Evolutionary conservation across 2,113 vertebrate genomes (phyloP).

Genomic region (Rhinopomastus cyanomelas): DNA sequence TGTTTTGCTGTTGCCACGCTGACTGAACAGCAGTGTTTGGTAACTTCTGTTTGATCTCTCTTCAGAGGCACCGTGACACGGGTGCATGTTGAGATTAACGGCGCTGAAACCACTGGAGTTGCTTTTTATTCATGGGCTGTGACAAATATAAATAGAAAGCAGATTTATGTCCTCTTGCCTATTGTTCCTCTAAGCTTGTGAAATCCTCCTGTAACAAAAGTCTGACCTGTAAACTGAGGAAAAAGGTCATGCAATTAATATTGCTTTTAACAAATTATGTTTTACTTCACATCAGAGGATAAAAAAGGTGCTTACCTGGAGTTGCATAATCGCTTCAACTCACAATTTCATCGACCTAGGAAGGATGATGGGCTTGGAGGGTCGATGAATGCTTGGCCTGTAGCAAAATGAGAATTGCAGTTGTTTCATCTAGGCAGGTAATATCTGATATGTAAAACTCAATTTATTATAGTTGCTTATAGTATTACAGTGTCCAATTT

Average conservation of each 20-base stretch:
- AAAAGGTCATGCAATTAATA: neutral
- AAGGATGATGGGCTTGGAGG: neutral
- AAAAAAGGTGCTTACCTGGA: neutral
- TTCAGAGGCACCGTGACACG: neutral
- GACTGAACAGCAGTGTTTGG: neutral
- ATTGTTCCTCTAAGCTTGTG: conserved; percentile 24
- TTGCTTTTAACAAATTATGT: conserved; percentile 23
- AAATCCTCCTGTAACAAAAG: conserved; percentile 1
- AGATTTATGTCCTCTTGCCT: conserved; percentile 32
- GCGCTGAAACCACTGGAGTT: conserved; percentile 2
- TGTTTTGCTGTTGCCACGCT: fast-evolving
- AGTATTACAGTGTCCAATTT: too few relatives aligned
- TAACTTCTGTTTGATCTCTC: neutral
- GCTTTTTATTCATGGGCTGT: conserved; percentile 31
- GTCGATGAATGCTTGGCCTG: fast-evolving
- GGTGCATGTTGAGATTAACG: neutral
- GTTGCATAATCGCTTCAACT: neutral
- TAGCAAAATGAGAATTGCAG: neutral
- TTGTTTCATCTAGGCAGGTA: neutral
- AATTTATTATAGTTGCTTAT: too few relatives aligned
- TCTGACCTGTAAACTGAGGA: conserved; percentile 22
- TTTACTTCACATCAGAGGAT: neutral
- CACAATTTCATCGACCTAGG: neutral
- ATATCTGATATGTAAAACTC: neutral
- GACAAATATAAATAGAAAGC: conserved; percentile 40